Evolutionary conservation across 2,888 invertebrate species (phyloP), one percentile per base, ranked within the genome.

Genomic region (Ditylenchus weischeri): DNA sequence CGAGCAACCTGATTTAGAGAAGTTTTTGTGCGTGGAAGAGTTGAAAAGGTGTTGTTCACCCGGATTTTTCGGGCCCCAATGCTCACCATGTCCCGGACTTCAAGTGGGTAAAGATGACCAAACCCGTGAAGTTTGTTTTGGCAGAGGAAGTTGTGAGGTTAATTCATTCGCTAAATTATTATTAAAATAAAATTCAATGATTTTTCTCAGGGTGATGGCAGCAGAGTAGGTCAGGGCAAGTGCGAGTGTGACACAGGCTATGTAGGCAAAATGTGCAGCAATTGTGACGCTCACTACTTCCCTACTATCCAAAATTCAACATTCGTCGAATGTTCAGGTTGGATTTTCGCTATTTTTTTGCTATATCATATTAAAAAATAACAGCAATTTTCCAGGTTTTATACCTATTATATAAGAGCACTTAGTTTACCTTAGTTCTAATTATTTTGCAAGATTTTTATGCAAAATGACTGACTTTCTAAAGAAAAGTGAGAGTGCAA

Each of bases 161-260:
- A 71, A 73, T 62, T 38, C 50, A 54, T 19, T 38, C n/a, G 67
- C 5, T 35, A 60, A 18, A 3, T 21, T 48, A 65, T 19, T 67
- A 10, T 70, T 43, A 15, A 68, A 68, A 35, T 57, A 15, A 5
- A n/a, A 65, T 19, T 62, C 59, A 62, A 29, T 29, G 5, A 29
- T 29, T 29, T 29, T 29, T 29, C n/a, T n/a, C 72, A 87, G 86
- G 95, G 95, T 0, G 89, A 89, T 71, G 95, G 95, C 0, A 93
- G 93, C 0, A 87, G 94, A 57, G 91, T 91, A 84, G 96, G 96
- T 0, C 92, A 90, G 81, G 96, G 95, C 0, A 88, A 89, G 70
- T 96, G 96, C 83, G 85, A 87, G 18, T 96, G 95, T 84, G 89
- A 92, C 79, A 79, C 84, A 8, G 94, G 92, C 0, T 95, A 95